Conservation (phyloP, 2,888 invertebrate species). For the Drosophila meridionalis region DNA sequence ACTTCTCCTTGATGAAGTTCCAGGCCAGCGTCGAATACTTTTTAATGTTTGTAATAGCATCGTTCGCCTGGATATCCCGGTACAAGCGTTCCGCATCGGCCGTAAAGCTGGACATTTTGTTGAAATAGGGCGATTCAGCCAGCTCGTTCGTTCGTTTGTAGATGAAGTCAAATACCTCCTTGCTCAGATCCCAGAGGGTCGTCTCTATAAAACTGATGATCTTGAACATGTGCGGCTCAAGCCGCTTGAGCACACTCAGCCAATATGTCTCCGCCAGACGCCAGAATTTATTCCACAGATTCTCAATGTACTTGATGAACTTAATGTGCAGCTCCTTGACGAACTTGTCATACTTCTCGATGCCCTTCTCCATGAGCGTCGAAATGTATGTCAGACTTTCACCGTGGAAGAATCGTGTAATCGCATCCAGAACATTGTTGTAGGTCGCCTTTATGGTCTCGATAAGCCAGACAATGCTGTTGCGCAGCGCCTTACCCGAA, state of each 20-base stretch:
- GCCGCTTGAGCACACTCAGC: conserved; percentile 89
- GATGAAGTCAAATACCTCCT: conserved; percentile 91
- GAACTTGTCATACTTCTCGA: conserved; percentile 92
- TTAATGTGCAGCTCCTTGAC: conserved; percentile 90
- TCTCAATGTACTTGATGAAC: conserved; percentile 90
- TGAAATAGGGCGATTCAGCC: conserved; percentile 92
- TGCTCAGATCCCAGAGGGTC: conserved; percentile 90
- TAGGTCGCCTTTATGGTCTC: conserved; percentile 89
- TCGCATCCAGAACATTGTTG: conserved; percentile 89
- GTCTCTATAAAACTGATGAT: conserved; percentile 91
- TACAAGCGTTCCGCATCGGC: conserved; percentile 93
- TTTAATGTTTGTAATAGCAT: conserved; percentile 91
- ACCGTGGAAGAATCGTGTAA: conserved; percentile 90
- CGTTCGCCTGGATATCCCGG: conserved; percentile 91
- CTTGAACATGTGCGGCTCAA: conserved; percentile 92
- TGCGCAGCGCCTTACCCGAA: conserved; percentile 91
- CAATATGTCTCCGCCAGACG: conserved; percentile 89
- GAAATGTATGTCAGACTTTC: conserved; percentile 91
- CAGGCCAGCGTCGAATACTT: conserved; percentile 90
- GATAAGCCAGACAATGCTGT: conserved; percentile 90
- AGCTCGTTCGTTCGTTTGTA: conserved; percentile 92
- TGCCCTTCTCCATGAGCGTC: conserved; percentile 88
- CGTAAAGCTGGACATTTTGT: conserved; percentile 91
- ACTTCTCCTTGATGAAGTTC: conserved; percentile 89
- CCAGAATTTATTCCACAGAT: conserved; percentile 90